phyloP scores from a whole-genome alignment of 2,888 invertebrate species.

The Phalera bucephala region DNA sequence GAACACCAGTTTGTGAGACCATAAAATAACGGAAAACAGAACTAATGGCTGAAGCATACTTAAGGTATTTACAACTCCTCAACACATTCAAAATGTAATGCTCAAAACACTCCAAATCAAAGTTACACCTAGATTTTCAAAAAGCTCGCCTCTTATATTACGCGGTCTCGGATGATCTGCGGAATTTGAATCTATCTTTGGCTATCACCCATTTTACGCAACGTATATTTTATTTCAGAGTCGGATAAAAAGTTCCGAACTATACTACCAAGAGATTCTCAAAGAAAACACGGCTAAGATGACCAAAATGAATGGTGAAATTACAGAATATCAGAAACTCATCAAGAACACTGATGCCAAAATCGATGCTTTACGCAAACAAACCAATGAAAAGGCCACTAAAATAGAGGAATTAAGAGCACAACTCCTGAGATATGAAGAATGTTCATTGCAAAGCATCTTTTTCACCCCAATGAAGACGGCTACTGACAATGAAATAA shows the following conservation, averaged over 20 bases:
- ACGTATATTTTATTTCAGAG: too few relatives aligned
- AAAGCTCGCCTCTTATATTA: too few relatives aligned
- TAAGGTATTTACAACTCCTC: too few relatives aligned
- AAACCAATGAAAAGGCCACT: conserved; percentile 68
- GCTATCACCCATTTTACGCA: too few relatives aligned
- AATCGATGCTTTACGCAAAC: conserved; percentile 73
- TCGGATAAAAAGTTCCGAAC: conserved; percentile 72
- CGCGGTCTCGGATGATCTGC: too few relatives aligned
- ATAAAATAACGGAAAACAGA: too few relatives aligned
- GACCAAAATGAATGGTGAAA: conserved; percentile 69
- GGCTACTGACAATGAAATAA: conserved; percentile 84
- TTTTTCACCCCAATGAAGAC: conserved; percentile 80
- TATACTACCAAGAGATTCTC: conserved; percentile 74
- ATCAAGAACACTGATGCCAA: conserved; percentile 74
- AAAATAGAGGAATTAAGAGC: conserved; percentile 75
- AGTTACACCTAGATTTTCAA: too few relatives aligned
- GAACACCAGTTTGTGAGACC: too few relatives aligned
- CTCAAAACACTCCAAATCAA: too few relatives aligned
- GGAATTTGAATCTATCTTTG: too few relatives aligned
- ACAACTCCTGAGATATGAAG: conserved; percentile 69
- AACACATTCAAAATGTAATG: too few relatives aligned
- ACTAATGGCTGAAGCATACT: too few relatives aligned
- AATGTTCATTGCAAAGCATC: conserved; percentile 73
- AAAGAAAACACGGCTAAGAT: conserved; percentile 76
- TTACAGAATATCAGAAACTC: conserved; percentile 63